A percentile compares a stretch with the other conserved stretches of the same genome.
Conservation (phyloP, 2,113 vertebrate genomes). For the Eclectus roratus region DNA sequence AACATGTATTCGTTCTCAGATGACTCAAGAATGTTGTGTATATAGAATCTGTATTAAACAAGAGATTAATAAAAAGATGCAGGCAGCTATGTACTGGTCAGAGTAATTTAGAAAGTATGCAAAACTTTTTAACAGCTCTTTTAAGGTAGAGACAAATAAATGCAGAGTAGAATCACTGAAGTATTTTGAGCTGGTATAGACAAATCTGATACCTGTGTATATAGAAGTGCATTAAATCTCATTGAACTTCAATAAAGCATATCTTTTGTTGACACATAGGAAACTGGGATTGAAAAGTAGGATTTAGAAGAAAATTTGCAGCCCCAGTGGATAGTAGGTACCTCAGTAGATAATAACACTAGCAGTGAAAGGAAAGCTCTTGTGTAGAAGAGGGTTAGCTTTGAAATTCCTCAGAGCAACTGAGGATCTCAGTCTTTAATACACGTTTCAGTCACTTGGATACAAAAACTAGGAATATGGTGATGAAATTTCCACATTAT, state of each 20-base stretch:
- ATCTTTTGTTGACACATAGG: background rate
- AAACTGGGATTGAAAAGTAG: background rate
- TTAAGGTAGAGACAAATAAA: background rate
- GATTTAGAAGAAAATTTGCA: background rate
- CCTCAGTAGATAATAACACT: background rate
- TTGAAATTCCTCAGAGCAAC: background rate
- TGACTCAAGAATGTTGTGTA: background rate
- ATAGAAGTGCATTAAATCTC: background rate
- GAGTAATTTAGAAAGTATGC: background rate
- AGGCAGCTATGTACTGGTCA: background rate
- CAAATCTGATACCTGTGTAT: background rate
- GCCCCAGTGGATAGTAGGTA: background rate
- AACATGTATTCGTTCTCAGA: background rate
- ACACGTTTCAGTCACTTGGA: background rate
- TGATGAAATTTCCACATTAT: background rate
- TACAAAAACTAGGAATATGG: background rate
- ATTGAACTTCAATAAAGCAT: background rate
- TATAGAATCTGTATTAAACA: background rate
- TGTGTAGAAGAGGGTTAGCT: background rate
- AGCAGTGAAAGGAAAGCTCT: background rate
- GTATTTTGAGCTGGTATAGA: background rate
- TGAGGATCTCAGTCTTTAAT: background rate
- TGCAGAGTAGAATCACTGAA: background rate
- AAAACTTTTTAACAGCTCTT: background rate
- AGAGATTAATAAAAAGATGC: background rate